Percentiles rank a stretch among this genome's conserved stretches.
These are phyloP conservation scores for Kryphioiulus occultus DNA, from an alignment of 2,888 invertebrate species.

Conservation along the genomic window DNA sequence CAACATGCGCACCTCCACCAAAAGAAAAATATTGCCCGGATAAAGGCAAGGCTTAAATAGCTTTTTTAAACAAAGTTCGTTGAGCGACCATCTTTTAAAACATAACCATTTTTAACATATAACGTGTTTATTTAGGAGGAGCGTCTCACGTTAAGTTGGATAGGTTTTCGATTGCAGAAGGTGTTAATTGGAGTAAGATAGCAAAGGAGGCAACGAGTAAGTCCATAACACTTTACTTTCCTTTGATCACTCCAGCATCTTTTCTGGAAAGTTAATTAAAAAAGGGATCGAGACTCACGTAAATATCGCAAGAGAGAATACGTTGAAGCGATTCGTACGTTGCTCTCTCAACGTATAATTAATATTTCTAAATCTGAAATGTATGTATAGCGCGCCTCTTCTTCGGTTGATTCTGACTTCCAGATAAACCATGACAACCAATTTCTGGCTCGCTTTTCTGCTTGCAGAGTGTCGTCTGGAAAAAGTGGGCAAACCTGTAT, in stretches of 20 bases:
- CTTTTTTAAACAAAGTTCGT: neutral
- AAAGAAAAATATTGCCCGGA: conserved; percentile 42
- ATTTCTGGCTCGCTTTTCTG: neutral
- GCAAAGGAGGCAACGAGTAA: neutral
- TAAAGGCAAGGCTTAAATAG: neutral
- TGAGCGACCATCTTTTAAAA: neutral
- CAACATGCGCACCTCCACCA: conserved; percentile 41
- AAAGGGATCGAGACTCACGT: too few species aligned
- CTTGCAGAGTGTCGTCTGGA: conserved; percentile 84
- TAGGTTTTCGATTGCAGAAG: neutral
- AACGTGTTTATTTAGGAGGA: neutral
- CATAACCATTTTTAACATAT: too few species aligned
- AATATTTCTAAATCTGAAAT: too few species aligned
- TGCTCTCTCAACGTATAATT: too few species aligned
- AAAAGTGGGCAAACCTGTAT: conserved; percentile 92
- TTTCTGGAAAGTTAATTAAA: too few species aligned
- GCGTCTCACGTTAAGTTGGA: neutral
- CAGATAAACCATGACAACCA: too few species aligned
- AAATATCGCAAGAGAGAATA: too few species aligned
- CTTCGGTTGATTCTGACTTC: too few species aligned
- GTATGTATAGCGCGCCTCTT: too few species aligned
- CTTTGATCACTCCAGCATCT: too few species aligned
- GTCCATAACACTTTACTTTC: neutral
- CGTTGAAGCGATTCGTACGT: too few species aligned
- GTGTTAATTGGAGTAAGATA: neutral